Evolutionary conservation across 2,797 vertebrate species (phyloP).

Genomic region (Sebastes miniatus): DNA sequence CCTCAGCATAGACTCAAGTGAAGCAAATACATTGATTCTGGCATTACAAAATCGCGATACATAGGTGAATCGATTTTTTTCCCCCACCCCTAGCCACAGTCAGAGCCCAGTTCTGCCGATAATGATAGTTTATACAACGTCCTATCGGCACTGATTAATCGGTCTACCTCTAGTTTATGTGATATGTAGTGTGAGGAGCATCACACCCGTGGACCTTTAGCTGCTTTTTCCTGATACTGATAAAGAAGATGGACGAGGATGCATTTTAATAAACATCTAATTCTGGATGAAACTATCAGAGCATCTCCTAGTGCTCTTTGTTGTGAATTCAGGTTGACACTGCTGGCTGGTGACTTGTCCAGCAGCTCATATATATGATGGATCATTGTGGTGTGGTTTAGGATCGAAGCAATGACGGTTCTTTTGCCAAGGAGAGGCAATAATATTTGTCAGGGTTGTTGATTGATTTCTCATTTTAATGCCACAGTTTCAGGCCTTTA

Average conservation of each 20-base stretch:
- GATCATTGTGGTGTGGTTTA: conserved; percentile 23
- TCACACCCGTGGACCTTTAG: neutral
- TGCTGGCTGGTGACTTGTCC: conserved; percentile 17
- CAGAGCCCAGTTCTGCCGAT: no score
- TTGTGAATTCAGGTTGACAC: conserved; percentile 22
- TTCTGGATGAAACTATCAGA: conserved; percentile 8
- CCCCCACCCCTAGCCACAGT: no score
- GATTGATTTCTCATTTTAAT: conserved; percentile 67
- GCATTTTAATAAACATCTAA: conserved; percentile 3
- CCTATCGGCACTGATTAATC: no score
- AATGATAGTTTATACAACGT: no score
- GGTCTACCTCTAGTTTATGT: neutral
- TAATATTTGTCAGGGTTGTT: conserved; percentile 55
- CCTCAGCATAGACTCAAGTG: no score
- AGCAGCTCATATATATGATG: conserved; percentile 38
- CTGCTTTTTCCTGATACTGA: neutral
- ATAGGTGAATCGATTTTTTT: no score
- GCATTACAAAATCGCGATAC: no score
- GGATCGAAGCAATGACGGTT: conserved; percentile 36
- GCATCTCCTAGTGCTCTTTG: conserved; percentile 4
- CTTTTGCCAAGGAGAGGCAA: conserved; percentile 52
- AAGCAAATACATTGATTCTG: no score
- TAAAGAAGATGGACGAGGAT: neutral
- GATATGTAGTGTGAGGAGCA: neutral
- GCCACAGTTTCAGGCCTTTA: conserved; percentile 39